phyloP scores from a whole-genome alignment of 1,140 invertebrate genomes.

The Ceratitis capitata region DNA sequence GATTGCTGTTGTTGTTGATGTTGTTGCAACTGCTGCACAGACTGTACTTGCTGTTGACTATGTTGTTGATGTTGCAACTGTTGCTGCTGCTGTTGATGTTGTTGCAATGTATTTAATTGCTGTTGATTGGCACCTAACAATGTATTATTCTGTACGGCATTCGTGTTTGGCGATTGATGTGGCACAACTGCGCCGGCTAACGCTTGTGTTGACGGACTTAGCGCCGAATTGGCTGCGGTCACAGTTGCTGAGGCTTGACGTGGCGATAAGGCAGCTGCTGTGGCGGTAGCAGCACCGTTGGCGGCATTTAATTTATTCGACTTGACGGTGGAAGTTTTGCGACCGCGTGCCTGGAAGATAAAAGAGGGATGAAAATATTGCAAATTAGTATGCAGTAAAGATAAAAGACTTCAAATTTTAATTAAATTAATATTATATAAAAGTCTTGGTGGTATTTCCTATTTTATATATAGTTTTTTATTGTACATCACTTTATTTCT shows the following conservation, averaged over 20 bases:
- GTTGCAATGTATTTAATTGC: slow-evolving; percentile 40
- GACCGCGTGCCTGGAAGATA: slow-evolving; percentile 55
- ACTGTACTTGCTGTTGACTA: slow-evolving; percentile 45
- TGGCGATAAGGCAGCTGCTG: slow-evolving; percentile 62
- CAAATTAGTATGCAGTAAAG: too few relatives aligned
- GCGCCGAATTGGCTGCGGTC: slow-evolving; percentile 44
- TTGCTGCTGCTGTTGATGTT: slow-evolving; percentile 46
- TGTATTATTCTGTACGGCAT: slow-evolving; percentile 27
- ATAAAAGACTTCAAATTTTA: too few relatives aligned
- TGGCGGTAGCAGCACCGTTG: slow-evolving; percentile 54
- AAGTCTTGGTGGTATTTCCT: too few relatives aligned
- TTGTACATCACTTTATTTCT: too few relatives aligned
- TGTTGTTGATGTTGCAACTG: slow-evolving; percentile 44
- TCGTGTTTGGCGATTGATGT: slow-evolving; percentile 64
- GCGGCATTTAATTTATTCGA: slow-evolving; percentile 47
- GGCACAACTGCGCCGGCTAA: slow-evolving; percentile 60
- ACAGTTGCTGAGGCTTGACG: slow-evolving; percentile 46
- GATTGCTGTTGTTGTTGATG: slow-evolving; percentile 46
- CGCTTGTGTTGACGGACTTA: slow-evolving; percentile 61
- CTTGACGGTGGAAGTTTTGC: slow-evolving; percentile 53
- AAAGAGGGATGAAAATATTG: slow-evolving; percentile 9
- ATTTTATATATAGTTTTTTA: too few relatives aligned
- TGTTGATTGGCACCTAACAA: slow-evolving; percentile 39
- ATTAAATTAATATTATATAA: too few relatives aligned
- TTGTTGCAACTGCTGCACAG: slow-evolving; percentile 52